Base-by-base conservation (phyloP, 2,888 invertebrate species). In the Campoplex nolae region DNA sequence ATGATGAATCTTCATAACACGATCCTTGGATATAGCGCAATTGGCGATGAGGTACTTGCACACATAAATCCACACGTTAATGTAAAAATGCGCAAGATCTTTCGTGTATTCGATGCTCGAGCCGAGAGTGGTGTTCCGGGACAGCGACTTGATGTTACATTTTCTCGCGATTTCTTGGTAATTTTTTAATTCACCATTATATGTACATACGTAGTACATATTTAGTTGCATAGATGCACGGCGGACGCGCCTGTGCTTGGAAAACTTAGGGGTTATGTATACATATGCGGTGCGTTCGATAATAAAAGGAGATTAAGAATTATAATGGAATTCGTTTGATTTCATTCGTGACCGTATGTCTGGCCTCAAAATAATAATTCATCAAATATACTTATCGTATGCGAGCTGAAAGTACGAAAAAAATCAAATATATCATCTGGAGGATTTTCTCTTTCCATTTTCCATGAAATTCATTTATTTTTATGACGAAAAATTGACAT, bases 91-190 rank as follows among this genome's bases (percentile, higher is more conserved):
- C 32, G 8, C 54, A 35, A 45, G 9, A 45, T 23, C 38, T 38
- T 16, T 48, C 23, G 45, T 51, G 45, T 18, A 18, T 48, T 32
- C 16, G 58, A 38, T 38, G 45, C 38, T 18, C 35, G 74, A 48
- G 51, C 28, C 68, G 78, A 78, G 78, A 73, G 58, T 83, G 82
- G 83, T 23, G 23, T 87, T 87, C 87, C 87, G 87, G 87, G 83
- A 85, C 87, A 80, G 84, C 79, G 85, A 85, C 83, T 87, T 76
- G 83, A 82, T 87, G 77, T 87, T 87, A 87, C 87, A 87, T 87
- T 87, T 87, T 85, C 83, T 85, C 83, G 83, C 51, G 73, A 75
- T 83, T 87, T 83, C 87, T 76, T 67, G 51, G 79, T 83, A 76
- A 87, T 87, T 85, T 87, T 85, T 83, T 85, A 85, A 87, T 85